Base-by-base conservation (phyloP, 2,113 vertebrate genomes). In the Martes martes region DNA sequence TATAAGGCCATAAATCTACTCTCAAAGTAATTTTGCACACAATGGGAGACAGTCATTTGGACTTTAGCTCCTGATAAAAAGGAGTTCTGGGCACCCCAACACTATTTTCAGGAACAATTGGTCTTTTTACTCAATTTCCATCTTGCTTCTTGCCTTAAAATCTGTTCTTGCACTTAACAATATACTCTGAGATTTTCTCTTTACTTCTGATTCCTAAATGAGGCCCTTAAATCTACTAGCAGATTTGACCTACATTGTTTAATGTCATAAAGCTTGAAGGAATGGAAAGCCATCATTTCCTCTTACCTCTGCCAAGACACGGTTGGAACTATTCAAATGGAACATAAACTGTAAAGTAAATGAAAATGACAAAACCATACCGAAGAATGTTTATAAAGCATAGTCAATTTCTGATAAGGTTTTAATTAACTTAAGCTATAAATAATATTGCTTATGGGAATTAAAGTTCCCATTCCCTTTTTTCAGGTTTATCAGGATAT, bases 401-500 rank as follows among this genome's bases (percentile, higher is more conserved):
- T 18, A 89, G 24, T 42, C 36, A 16, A 59, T 74, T 82, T 88
- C 31, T 93, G 45, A 78, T 36, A 24, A 73, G 47, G 28, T 23
- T 91, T 93, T 97, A 82, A 93, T 59, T 63, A 86, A 80, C 6
- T 80, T 74, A 55, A 78, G 4, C 57, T 81, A 76, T 11, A 94
- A 93, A 82, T 97, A 83, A 73, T 95, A 24, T 57, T 61, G 28
- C 18, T 91, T 5, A 24, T 80, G 7, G 4, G 26, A 61, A 91
- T 23, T 87, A 47, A 95, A 91, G n/a, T 28, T 4, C 6, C 15
- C 71, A 65, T 80, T 86, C 24, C 18, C 69, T 82, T 89, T 87
- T 90, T 26, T 92, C 63, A 24, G 50, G 9, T 57, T 83, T 96
- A 39, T 36, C 11, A 45, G 24, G 55, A 55, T 7, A 67, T 45